Percentiles rank a stretch among this genome's conserved stretches.
These are phyloP conservation scores for Agonopterix alstromeriana DNA, from an alignment of 2,888 invertebrate genomes.

Conservation along the genomic window DNA sequence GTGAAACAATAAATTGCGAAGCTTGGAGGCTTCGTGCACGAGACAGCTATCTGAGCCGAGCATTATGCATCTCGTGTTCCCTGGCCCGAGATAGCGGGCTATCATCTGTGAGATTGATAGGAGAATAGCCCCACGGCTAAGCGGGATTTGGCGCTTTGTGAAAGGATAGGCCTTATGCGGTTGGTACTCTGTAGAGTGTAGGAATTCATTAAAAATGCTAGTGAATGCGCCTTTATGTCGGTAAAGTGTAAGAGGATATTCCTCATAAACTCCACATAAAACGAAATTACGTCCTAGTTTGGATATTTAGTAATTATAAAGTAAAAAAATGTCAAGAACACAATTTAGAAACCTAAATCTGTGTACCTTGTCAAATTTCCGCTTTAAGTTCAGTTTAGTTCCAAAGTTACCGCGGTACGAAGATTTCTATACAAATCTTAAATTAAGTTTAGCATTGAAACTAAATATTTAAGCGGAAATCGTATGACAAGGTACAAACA, in stretches of 20 bases:
- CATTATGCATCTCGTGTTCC: slow-evolving; percentile 71
- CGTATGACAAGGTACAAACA: too few relatives aligned
- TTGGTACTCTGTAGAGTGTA: slow-evolving; percentile 31
- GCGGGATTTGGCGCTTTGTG: slow-evolving; percentile 50
- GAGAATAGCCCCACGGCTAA: slow-evolving; percentile 68
- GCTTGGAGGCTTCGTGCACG: slow-evolving; percentile 74
- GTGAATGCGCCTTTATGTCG: neutral
- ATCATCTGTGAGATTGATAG: slow-evolving; percentile 75
- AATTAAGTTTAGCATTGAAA: too few relatives aligned
- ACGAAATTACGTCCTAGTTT: too few relatives aligned
- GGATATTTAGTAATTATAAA: neutral
- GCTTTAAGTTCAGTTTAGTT: too few relatives aligned
- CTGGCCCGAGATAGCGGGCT: slow-evolving; percentile 57
- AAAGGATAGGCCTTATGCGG: slow-evolving; percentile 38
- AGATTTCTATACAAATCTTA: too few relatives aligned
- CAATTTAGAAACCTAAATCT: too few relatives aligned
- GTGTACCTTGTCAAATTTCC: too few relatives aligned
- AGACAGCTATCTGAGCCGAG: slow-evolving; percentile 72
- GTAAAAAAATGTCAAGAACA: neutral
- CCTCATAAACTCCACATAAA: too few relatives aligned
- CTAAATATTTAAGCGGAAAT: too few relatives aligned
- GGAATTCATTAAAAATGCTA: slow-evolving; percentile 44
- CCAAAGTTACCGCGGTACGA: too few relatives aligned
- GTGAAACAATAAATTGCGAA: slow-evolving; percentile 77
- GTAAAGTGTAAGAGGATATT: neutral